A percentile compares a stretch with the other conserved stretches of the same genome.
Conservation (phyloP, 2,113 vertebrate species). For the Sarotherodon lohbergeri region DNA sequence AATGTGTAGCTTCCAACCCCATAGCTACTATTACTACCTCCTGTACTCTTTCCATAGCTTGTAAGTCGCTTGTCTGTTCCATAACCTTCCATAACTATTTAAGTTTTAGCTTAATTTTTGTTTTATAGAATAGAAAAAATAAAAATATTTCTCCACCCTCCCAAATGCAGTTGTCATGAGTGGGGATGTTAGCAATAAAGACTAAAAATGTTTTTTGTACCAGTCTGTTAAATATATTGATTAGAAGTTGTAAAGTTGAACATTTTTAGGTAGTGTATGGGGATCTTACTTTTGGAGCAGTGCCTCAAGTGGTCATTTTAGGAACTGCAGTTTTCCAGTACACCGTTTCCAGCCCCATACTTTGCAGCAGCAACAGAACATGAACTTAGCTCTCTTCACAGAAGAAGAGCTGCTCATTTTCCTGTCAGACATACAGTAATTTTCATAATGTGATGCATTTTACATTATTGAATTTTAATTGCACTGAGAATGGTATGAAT, state of each 20-base stretch:
- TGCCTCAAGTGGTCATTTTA: background rate
- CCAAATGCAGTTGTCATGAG: background rate
- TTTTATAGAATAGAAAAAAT: background rate
- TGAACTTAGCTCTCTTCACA: background rate
- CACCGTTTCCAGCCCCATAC: background rate
- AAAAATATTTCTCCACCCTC: background rate
- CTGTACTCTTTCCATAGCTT: slow-evolving; percentile 84
- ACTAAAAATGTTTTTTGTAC: background rate
- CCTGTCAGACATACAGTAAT: background rate
- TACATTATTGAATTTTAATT: slow-evolving; percentile 35
- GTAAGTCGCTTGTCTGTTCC: slow-evolving; percentile 69
- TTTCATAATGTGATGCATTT: slow-evolving; percentile 19
- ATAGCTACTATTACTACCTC: slow-evolving; percentile 86
- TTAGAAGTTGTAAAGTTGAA: background rate
- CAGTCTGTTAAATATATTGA: background rate
- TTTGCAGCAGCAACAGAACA: background rate
- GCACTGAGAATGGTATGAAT: background rate
- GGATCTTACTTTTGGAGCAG: background rate
- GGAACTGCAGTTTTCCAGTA: background rate
- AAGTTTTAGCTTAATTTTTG: background rate
- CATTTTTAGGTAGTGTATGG: background rate
- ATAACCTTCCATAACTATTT: background rate
- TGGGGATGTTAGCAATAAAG: background rate
- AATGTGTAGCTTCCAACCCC: slow-evolving; percentile 84
- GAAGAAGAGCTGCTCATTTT: background rate